phyloP scores from a whole-genome alignment of 2,797 vertebrate genomes.

The Atherinosoma microstoma region DNA sequence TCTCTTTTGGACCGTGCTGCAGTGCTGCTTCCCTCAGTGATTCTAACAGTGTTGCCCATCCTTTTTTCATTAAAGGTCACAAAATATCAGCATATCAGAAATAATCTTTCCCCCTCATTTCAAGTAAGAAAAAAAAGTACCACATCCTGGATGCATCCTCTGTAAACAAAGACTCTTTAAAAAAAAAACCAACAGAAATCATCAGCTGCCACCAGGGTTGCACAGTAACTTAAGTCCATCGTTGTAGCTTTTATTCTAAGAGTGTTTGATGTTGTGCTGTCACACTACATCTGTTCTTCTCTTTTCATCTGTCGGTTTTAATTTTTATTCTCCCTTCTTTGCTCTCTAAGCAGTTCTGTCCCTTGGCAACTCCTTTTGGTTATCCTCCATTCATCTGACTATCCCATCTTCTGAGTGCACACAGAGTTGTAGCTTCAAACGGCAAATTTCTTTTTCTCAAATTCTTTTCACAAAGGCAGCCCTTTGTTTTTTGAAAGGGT shows the following conservation, averaged over 20 bases:
- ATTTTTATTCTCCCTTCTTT: constrained; percentile 36
- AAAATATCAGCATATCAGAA: not conserved
- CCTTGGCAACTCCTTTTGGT: constrained; percentile 46
- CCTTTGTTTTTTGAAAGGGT: constrained; percentile 15
- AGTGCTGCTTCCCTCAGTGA: constrained; percentile 38
- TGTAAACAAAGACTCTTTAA: not conserved
- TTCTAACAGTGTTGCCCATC: constrained; percentile 32
- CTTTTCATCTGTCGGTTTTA: constrained; percentile 54
- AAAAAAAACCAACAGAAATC: not conserved
- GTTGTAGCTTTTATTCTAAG: constrained; percentile 19
- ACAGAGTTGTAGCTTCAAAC: constrained; percentile 46
- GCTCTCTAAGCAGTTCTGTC: constrained; percentile 37
- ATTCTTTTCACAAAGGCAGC: constrained; percentile 6
- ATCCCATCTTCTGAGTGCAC: constrained; percentile 14
- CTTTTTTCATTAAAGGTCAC: not conserved
- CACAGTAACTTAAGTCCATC: not conserved
- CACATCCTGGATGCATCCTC: not conserved
- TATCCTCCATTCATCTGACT: constrained; percentile 35
- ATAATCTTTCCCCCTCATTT: not conserved
- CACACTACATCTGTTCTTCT: constrained; percentile 30
- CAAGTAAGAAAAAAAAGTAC: not conserved
- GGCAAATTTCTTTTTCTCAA: constrained; percentile 11
- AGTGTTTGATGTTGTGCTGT: constrained; percentile 47
- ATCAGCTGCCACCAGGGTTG: not conserved
- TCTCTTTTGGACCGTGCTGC: constrained; percentile 5